These are phyloP conservation scores for Tetanocera ferruginea DNA, from an alignment of 2,888 invertebrate species.

Conservation along the genomic window DNA sequence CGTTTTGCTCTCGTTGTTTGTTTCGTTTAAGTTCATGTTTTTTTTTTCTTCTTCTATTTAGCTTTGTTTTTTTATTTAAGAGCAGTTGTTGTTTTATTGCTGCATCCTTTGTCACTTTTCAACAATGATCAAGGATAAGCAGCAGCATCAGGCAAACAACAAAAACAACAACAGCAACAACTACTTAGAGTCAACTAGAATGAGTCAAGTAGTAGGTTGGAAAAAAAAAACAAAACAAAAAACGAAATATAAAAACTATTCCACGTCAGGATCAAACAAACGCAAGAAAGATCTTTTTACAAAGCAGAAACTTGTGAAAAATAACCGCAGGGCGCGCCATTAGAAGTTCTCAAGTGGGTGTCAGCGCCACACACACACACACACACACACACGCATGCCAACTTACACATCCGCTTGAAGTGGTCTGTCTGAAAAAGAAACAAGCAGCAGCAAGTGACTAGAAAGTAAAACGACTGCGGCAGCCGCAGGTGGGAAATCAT, in stretches of 20 bases:
- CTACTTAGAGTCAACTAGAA: neutral
- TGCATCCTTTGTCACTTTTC: conserved; percentile 27
- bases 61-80: neutral
- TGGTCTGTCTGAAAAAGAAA: neutral
- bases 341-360: conserved; percentile 30
- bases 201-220: neutral
- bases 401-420: neutral
- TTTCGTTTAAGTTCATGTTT: neutral
- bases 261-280: neutral
- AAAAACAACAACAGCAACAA: conserved; percentile 13
- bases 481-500: conserved; percentile 15
- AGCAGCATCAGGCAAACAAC: neutral
- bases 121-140: conserved; percentile 35
- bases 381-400: neutral
- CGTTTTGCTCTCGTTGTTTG: neutral
- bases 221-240: neutral
- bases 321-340: conserved; percentile 19
- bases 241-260: neutral
- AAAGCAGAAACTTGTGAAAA: neutral
- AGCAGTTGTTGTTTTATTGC: conserved; percentile 8
- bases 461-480: neutral
- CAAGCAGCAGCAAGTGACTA: neutral
- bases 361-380: conserved; percentile 19
- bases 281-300: neutral
- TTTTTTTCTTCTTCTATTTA: neutral